Evolutionary conservation across 1,140 invertebrate genomes (phyloP).

Genomic region (Drosophila tropicalis): DNA sequence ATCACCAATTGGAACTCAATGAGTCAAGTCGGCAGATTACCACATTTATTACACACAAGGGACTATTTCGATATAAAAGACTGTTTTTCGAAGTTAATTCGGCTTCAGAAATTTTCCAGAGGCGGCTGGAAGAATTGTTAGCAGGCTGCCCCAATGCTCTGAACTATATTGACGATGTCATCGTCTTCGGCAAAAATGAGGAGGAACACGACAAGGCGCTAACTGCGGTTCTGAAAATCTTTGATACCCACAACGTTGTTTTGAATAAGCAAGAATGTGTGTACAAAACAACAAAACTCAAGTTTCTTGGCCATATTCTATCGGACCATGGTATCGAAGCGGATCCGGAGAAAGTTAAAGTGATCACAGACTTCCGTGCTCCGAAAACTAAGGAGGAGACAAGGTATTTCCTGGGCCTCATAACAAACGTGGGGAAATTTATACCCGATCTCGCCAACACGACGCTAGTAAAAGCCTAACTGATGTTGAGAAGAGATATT

Average conservation of each 20-base stretch:
- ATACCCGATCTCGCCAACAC: constrained; percentile 33
- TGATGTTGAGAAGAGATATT: too few relatives aligned
- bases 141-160: too few relatives aligned
- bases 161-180: too few relatives aligned
- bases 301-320: constrained; percentile 11
- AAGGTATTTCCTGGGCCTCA: constrained; percentile 33
- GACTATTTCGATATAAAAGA: too few relatives aligned
- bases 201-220: constrained; percentile 50
- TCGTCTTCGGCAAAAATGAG: too few relatives aligned
- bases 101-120: too few relatives aligned
- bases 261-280: constrained; percentile 23
- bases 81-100: too few relatives aligned
- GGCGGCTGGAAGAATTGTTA: too few relatives aligned
- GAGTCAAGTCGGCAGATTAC: constrained; percentile 2
- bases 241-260: constrained; percentile 47
- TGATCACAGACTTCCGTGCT: constrained; percentile 10
- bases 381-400: constrained; percentile 22
- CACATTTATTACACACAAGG: too few relatives aligned
- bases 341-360: too few relatives aligned
- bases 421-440: constrained; percentile 41
- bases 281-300: constrained; percentile 14
- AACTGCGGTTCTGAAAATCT: constrained; percentile 51
- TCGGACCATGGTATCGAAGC: too few relatives aligned
- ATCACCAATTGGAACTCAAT: not conserved
- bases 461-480: too few relatives aligned